Conservation (phyloP, 2,888 invertebrate species). For the Notodonta ziczac region DNA sequence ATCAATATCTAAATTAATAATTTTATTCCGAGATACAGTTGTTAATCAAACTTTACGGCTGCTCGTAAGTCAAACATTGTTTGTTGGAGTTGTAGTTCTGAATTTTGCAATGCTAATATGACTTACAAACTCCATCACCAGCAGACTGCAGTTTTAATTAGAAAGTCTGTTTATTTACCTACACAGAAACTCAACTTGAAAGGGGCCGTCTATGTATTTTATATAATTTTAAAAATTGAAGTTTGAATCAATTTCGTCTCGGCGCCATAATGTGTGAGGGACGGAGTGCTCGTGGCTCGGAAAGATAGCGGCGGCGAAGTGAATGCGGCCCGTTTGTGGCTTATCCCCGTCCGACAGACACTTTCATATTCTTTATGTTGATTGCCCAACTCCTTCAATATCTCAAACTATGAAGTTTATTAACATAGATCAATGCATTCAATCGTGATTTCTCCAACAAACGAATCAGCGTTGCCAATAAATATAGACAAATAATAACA, state of each 20-base stretch:
- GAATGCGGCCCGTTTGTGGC: not conserved
- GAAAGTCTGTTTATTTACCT: not conserved
- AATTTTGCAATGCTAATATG: conserved; percentile 2
- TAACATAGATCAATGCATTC: not conserved
- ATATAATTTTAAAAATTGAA: not conserved
- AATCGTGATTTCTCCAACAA: too few species aligned
- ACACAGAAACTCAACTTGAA: not conserved
- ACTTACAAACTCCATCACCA: not conserved
- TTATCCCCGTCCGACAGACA: not conserved
- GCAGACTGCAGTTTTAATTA: conserved; percentile 2
- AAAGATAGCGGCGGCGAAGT: not conserved
- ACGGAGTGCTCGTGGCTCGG: not conserved
- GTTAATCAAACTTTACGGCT: not conserved
- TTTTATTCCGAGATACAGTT: not conserved
- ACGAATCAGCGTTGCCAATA: too few species aligned
- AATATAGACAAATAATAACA: too few species aligned
- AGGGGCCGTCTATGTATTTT: not conserved
- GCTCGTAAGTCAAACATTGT: not conserved
- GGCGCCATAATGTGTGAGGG: not conserved
- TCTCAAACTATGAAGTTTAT: not conserved
- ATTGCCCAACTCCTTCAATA: not conserved
- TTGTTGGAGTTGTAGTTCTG: not conserved
- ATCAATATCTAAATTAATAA: not conserved
- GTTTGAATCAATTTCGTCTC: too few species aligned
- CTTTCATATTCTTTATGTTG: conserved; percentile 2